These are phyloP conservation scores for Temnothorax rugatulus DNA, from an alignment of 2,888 invertebrate genomes.

Conservation along the genomic window DNA sequence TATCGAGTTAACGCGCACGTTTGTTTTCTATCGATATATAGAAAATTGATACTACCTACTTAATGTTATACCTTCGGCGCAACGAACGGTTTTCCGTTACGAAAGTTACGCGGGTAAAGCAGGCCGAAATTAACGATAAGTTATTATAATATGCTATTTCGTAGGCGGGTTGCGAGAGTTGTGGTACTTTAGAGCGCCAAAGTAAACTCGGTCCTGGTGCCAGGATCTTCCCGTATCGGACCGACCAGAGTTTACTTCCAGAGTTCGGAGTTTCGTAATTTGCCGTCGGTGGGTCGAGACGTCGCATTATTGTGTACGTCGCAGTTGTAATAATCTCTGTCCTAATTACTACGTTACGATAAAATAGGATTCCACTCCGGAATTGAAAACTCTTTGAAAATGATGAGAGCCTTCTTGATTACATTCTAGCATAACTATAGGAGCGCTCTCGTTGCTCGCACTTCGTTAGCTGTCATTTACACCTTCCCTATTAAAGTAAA, in stretches of 20 bases:
- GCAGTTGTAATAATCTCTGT: conserved; percentile 55
- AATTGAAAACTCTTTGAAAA: conserved; percentile 22
- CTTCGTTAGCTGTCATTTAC: conserved; percentile 23
- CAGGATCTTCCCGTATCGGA: conserved; percentile 56
- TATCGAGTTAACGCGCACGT: conserved; percentile 8
- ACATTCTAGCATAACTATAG: not conserved
- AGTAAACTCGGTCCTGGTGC: conserved; percentile 47
- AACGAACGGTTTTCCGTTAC: conserved; percentile 25
- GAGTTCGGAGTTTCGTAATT: conserved; percentile 57
- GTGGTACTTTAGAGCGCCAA: conserved; percentile 53
- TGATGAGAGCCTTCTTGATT: conserved; percentile 9
- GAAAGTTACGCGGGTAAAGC: conserved; percentile 31
- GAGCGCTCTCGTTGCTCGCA: not conserved
- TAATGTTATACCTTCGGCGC: conserved; percentile 2
- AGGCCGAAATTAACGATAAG: conserved; percentile 54
- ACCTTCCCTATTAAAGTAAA: conserved; percentile 4
- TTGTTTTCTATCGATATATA: conserved; percentile 40
- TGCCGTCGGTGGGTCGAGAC: conserved; percentile 50
- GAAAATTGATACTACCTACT: conserved; percentile 35
- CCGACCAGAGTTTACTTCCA: conserved; percentile 51
- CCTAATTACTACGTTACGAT: conserved; percentile 45
- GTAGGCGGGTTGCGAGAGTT: conserved; percentile 47
- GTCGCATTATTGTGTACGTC: conserved; percentile 54
- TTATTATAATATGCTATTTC: conserved; percentile 59
- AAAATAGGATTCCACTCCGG: conserved; percentile 5